phyloP scores from a whole-genome alignment of 2,888 invertebrate genomes.

The Agonopterix subpropinquella region DNA sequence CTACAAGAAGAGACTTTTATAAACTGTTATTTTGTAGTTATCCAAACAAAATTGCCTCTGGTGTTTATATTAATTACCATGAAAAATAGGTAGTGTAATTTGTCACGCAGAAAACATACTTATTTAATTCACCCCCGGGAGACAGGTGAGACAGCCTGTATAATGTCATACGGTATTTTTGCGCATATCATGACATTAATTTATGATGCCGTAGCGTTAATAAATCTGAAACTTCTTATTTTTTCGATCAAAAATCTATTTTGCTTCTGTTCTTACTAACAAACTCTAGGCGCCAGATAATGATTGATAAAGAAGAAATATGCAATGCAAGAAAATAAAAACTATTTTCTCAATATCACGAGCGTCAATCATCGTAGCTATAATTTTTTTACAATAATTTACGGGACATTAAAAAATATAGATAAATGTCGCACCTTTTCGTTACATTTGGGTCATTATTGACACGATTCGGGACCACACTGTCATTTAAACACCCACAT shows the following conservation, averaged over 20 bases:
- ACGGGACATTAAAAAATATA: neutral
- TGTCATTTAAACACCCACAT: conserved; percentile 26
- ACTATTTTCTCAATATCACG: neutral
- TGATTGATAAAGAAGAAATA: neutral
- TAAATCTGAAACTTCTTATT: conserved; percentile 4
- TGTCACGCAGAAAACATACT: conserved; percentile 17
- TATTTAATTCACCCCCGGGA: conserved; percentile 13
- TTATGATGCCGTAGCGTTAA: conserved; percentile 1
- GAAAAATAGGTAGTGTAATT: conserved; percentile 3
- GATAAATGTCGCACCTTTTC: neutral
- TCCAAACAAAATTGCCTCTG: neutral
- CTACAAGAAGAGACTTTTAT: too few relatives aligned
- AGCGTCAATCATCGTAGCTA: neutral
- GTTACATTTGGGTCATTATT: conserved; percentile 21
- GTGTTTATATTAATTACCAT: conserved; percentile 3
- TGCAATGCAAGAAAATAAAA: neutral
- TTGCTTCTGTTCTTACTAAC: neutral
- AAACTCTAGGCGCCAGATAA: conserved; percentile 1
- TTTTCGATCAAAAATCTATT: neutral
- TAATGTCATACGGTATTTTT: conserved; percentile 6
- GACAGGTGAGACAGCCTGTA: conserved; percentile 6
- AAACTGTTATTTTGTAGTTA: too few relatives aligned
- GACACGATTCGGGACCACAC: conserved; percentile 27
- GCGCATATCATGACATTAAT: conserved; percentile 4
- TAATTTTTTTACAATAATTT: neutral